Conservation (phyloP, 2,113 vertebrate genomes). For the Cyanoderma ruficeps region DNA sequence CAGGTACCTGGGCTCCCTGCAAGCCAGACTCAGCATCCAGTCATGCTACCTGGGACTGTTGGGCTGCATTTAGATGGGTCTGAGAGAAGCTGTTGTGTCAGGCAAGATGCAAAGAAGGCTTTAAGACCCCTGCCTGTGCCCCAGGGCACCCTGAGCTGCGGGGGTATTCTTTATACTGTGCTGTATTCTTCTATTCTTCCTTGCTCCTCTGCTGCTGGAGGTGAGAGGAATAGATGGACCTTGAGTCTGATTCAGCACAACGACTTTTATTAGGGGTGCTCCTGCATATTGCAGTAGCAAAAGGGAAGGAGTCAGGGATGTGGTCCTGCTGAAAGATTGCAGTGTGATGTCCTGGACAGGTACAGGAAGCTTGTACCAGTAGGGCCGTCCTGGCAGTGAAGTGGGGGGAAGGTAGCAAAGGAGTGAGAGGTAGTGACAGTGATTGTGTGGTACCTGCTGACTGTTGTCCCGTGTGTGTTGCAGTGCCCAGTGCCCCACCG, state of each 20-base stretch:
- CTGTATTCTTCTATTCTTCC: neutral
- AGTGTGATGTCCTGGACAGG: neutral
- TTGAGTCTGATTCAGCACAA: neutral
- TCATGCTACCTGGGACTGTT: neutral
- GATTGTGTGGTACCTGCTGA: neutral
- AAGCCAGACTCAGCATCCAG: neutral
- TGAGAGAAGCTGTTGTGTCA: neutral
- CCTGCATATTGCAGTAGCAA: neutral
- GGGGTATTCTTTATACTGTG: neutral
- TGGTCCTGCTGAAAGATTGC: neutral
- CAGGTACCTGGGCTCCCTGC: neutral
- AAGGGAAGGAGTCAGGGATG: neutral
- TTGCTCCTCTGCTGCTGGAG: neutral
- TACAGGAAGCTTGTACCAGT: neutral
- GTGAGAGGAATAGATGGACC: neutral
- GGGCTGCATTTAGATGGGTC: neutral
- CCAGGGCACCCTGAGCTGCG: neutral
- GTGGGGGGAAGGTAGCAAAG: neutral
- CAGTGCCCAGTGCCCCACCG: conserved; percentile 94
- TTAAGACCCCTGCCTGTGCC: neutral
- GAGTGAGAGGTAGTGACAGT: neutral
- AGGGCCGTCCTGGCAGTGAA: neutral
- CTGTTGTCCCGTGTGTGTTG: neutral
- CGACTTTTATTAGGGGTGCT: neutral
- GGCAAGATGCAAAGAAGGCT: neutral